Conservation (phyloP, 1,140 invertebrate species). For the Lasioglossum baleicum region DNA sequence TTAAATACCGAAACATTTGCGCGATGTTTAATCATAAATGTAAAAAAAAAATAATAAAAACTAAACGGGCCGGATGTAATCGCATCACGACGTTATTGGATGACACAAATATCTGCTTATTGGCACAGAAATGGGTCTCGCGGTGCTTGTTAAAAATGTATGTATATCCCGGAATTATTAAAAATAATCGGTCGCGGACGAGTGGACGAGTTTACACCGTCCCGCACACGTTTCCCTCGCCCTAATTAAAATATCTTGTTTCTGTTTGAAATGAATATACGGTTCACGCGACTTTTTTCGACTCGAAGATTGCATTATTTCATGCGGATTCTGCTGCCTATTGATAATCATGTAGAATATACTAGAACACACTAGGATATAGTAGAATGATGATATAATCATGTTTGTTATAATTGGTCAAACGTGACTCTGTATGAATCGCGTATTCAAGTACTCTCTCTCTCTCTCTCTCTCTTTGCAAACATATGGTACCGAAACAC, state of each 20-base stretch:
- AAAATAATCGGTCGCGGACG: neutral
- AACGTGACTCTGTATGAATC: too few species aligned
- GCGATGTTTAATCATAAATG: neutral
- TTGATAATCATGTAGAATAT: too few species aligned
- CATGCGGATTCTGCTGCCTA: too few species aligned
- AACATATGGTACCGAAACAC: neutral
- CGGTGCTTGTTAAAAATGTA: neutral
- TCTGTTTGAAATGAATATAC: neutral
- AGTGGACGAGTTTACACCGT: neutral
- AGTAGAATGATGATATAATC: too few species aligned
- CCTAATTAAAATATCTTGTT: constrained; percentile 1
- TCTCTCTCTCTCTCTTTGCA: too few species aligned
- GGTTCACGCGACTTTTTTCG: neutral
- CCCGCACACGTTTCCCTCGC: neutral
- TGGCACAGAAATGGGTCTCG: neutral
- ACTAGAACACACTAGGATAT: too few species aligned
- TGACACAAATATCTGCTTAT: neutral
- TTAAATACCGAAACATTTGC: neutral
- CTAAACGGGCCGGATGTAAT: neutral
- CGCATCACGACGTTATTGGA: neutral
- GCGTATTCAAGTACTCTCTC: too few species aligned
- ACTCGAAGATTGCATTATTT: neutral
- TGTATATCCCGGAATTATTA: neutral
- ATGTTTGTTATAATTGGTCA: too few species aligned
- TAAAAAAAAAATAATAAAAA: neutral